A percentile compares a stretch with the other conserved stretches of the same genome.
Evolutionary conservation across 2,888 invertebrate genomes (phyloP).

Genomic region (Apotomis capreana): DNA sequence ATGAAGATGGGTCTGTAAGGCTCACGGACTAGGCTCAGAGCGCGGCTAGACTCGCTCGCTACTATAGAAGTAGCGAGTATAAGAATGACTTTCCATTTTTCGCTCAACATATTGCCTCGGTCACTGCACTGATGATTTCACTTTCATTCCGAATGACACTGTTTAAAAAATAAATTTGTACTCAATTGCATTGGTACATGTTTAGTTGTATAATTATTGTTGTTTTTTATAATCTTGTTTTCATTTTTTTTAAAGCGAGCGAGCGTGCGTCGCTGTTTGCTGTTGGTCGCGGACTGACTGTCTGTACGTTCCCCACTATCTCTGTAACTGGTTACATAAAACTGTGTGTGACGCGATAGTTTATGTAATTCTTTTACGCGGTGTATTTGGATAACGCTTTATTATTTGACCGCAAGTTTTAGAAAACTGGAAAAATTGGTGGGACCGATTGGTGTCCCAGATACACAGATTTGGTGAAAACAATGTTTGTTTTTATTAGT

Average conservation of each 20-base stretch:
- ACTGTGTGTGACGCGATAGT: slow-evolving; percentile 49
- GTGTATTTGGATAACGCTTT: slow-evolving; percentile 35
- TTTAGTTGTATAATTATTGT: slow-evolving; percentile 46
- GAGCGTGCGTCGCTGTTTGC: slow-evolving; percentile 53
- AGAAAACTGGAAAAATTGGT: slow-evolving; percentile 36
- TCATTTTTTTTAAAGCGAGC: slow-evolving; percentile 54
- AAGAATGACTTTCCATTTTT: slow-evolving; percentile 80
- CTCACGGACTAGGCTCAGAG: slow-evolving; percentile 65
- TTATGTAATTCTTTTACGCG: slow-evolving; percentile 51
- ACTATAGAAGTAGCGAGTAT: slow-evolving; percentile 67
- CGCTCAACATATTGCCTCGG: slow-evolving; percentile 77
- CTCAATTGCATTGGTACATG: slow-evolving; percentile 53
- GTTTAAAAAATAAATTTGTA: slow-evolving; percentile 5
- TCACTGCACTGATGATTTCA: slow-evolving; percentile 74
- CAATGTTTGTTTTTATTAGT: not conserved
- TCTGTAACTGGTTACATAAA: slow-evolving; percentile 54
- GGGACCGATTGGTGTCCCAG: not conserved
- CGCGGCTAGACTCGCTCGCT: slow-evolving; percentile 73
- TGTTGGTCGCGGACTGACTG: slow-evolving; percentile 53
- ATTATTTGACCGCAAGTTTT: slow-evolving; percentile 39
- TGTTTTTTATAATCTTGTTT: slow-evolving; percentile 48
- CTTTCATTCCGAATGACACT: slow-evolving; percentile 68
- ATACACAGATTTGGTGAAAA: not conserved
- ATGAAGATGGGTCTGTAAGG: slow-evolving; percentile 36
- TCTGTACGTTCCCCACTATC: slow-evolving; percentile 38